Base-by-base conservation (phyloP, 2,888 invertebrate genomes). In the Aleiodes leptofemur region DNA sequence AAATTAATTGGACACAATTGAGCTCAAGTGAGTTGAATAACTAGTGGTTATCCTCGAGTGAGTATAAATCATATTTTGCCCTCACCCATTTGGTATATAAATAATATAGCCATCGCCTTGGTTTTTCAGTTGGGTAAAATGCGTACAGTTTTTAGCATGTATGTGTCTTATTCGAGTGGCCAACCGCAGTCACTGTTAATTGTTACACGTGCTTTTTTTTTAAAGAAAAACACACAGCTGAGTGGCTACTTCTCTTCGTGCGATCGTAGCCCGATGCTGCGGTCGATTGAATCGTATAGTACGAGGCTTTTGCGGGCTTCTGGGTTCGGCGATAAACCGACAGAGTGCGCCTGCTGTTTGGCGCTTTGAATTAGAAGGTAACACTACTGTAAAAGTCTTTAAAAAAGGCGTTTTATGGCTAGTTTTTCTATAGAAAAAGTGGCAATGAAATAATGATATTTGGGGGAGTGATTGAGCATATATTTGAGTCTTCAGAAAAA, bases 31-130 rank as follows among this genome's bases (percentile, higher is more conserved):
- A 43, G 64, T 69, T 51, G 53, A 53, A 72, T 71, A 66, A 51
- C 66, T 57, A 29, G 53, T 64, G 71, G 66, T 66, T 75, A 71
- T 55, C 71, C 55, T 71, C 71, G 31, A 75, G 69, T 75, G 71
- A 71, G 71, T 71, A 79, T 79, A 79, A 79, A 79, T 79, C 78
- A 79, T 72, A 76, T 79, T 79, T 72, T 66, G 61, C 53, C 74
- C 72, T 71, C 64, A 73, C 76, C n/a, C 16, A 69, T 59, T 69
- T 34, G 16, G 53, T 61, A 14, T 64, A 61, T 70, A 70, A 59
- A 69, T 69, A 69, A 55, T 55, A 70, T 75, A 56, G n/a, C 59
- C 59, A 23, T 29, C 9, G 56, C 59, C 29, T 48, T 61, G 64
- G 64, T 23, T 48, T 48, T 43, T n/a, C 64, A 14, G 9, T 16